Base-by-base conservation (phyloP, 2,113 vertebrate genomes). In the Dendrocopos noguchii region DNA sequence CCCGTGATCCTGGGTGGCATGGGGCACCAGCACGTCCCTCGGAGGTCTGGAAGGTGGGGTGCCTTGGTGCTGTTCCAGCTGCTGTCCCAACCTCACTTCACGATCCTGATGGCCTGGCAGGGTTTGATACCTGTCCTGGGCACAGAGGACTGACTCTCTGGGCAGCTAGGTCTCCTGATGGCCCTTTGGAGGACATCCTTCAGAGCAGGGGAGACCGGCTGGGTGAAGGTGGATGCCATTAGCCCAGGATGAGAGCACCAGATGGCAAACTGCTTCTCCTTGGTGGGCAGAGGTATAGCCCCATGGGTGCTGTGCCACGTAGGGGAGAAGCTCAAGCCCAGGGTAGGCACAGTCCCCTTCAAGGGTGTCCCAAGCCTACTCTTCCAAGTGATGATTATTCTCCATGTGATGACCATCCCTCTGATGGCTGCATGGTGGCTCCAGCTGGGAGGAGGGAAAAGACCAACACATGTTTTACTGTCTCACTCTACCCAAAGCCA, bases 1-100 rank as follows among this genome's bases (percentile, higher is more conserved):
- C 19, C 64, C 3, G 64, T 1, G 10, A 16, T 19, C 20, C 24
- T 4, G 11, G 0, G 2, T 21, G 2, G 67, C 4, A 5, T 1
- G 0, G 12, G 15, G 34, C 20, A 5, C 31, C 2, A 7, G 20
- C 1, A 6, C 0, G 13, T 25, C 24, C 18, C 11, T 12, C 10
- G 3, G 19, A 8, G 24, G 9, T 39, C 10, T 21, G 50, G 29
- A 28, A 44, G 19, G 2, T 7, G 15, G 47, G 56, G n/a, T 18
- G n/a, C 10, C 17, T 18, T 9, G 7, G 8, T 0, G 0, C 53
- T 46, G n/a, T 52, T 22, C 28, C 14, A 25, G 42, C 18, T 19
- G 61, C 24, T 3, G 0, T 9, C 10, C 14, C 16, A 0, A 3
- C 6, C 20, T 18, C 8, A 4, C 11, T 56, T 7, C 34, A 64